Evolutionary conservation across 2,888 invertebrate genomes (phyloP).

Genomic region (Stenurella melanura): DNA sequence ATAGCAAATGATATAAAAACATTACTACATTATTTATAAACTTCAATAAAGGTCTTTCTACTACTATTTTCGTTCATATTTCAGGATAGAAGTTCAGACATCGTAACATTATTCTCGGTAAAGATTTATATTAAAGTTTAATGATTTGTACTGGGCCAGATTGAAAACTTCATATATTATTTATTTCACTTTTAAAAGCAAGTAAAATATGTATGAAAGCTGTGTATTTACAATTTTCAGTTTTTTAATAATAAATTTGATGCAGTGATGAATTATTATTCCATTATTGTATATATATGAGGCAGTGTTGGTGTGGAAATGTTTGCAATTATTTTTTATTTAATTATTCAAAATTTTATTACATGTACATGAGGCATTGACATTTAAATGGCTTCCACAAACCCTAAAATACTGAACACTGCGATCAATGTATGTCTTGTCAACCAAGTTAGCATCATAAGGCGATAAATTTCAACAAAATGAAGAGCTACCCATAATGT

Average conservation of each 20-base stretch:
- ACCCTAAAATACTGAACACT: no score
- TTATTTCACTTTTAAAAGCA: slow-evolving; percentile 28
- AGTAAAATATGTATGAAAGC: slow-evolving; percentile 30
- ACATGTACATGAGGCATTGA: no score
- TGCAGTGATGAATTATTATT: neutral
- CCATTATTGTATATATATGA: neutral
- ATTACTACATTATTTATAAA: slow-evolving; percentile 48
- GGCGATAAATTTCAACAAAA: no score
- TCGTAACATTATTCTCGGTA: slow-evolving; percentile 16
- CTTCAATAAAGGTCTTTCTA: slow-evolving; percentile 43
- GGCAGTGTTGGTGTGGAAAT: neutral
- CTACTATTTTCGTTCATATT: slow-evolving; percentile 41
- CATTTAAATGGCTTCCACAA: no score
- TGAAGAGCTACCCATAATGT: no score
- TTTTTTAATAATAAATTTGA: slow-evolving; percentile 5
- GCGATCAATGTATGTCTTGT: no score
- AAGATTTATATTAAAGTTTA: slow-evolving; percentile 44
- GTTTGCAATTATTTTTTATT: neutral
- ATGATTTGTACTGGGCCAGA: slow-evolving; percentile 35
- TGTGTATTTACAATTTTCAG: slow-evolving; percentile 20
- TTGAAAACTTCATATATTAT: slow-evolving; percentile 41
- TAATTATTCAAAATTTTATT: neutral
- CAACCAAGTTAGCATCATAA: no score
- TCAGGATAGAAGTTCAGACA: slow-evolving; percentile 28
- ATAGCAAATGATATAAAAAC: slow-evolving; percentile 45